phyloP scores from a whole-genome alignment of 2,113 vertebrate genomes.

The Archilochus colubris region DNA sequence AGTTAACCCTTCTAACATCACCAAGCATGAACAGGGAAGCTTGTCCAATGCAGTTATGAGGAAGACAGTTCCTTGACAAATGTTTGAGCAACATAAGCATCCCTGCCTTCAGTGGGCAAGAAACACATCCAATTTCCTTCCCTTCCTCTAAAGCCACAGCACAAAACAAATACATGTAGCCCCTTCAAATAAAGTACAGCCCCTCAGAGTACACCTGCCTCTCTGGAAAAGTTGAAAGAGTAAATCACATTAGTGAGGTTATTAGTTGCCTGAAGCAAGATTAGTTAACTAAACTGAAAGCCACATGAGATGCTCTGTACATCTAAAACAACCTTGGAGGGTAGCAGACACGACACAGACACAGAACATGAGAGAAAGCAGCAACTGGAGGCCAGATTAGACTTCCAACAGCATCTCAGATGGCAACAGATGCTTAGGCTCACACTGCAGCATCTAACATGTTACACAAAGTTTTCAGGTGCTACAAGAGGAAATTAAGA shows the following conservation, averaged over 20 bases:
- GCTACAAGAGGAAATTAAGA: not conserved
- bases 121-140: not conserved
- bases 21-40: not conserved
- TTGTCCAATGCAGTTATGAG: not conserved
- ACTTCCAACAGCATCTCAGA: not conserved
- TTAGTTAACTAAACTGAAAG: not conserved
- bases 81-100: not conserved
- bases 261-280: not conserved
- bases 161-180: not conserved
- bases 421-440: not conserved
- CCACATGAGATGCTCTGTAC: not conserved
- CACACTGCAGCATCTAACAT: not conserved
- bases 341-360: not conserved
- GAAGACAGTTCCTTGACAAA: not conserved
- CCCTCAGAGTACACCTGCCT: not conserved
- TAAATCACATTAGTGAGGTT: not conserved
- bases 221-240: not conserved
- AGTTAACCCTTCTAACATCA: not conserved
- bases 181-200: conserved; percentile 14
- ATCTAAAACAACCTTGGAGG: not conserved
- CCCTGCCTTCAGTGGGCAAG: not conserved
- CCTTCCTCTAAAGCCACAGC: not conserved
- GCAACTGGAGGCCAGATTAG: not conserved
- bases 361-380: not conserved
- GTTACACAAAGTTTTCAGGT: not conserved